These are phyloP conservation scores for Amphiprion ocellaris DNA, from an alignment of 2,113 vertebrate species.

Conservation along the genomic window DNA sequence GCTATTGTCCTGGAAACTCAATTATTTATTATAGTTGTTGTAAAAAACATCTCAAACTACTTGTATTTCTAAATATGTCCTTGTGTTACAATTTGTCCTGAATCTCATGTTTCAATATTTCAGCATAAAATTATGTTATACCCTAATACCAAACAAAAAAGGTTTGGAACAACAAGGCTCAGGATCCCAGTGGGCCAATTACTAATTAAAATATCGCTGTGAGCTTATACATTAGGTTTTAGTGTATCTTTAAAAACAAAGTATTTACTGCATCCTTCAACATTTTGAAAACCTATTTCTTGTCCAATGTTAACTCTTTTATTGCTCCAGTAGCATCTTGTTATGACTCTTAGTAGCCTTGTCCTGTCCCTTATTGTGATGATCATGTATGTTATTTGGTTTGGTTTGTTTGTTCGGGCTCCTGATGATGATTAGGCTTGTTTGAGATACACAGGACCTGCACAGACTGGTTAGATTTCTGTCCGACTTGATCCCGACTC, in stretches of 20 bases:
- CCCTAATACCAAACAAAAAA: too few relatives aligned
- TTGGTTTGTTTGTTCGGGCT: too few relatives aligned
- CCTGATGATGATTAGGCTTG: too few relatives aligned
- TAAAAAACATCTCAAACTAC: not conserved
- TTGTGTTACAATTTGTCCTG: not conserved
- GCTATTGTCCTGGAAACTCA: not conserved
- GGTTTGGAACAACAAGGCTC: not conserved
- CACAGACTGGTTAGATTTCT: too few relatives aligned
- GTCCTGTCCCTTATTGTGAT: too few relatives aligned
- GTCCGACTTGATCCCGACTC: too few relatives aligned
- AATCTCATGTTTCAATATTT: not conserved
- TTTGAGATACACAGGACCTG: too few relatives aligned
- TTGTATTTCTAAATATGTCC: not conserved
- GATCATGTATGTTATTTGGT: too few relatives aligned
- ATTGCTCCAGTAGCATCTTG: not conserved
- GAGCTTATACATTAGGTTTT: not conserved
- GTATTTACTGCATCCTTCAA: not conserved
- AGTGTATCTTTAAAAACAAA: too few relatives aligned
- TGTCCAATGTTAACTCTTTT: not conserved
- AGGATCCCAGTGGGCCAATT: not conserved
- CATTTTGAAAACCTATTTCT: too few relatives aligned
- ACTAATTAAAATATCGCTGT: not conserved
- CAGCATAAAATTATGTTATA: not conserved
- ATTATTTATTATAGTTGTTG: too few relatives aligned
- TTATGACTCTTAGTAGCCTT: too few relatives aligned